Percentiles rank a stretch among this genome's conserved stretches.
Evolutionary conservation across 1,140 invertebrate species (phyloP).

Genomic region (Colletes gigas): DNA sequence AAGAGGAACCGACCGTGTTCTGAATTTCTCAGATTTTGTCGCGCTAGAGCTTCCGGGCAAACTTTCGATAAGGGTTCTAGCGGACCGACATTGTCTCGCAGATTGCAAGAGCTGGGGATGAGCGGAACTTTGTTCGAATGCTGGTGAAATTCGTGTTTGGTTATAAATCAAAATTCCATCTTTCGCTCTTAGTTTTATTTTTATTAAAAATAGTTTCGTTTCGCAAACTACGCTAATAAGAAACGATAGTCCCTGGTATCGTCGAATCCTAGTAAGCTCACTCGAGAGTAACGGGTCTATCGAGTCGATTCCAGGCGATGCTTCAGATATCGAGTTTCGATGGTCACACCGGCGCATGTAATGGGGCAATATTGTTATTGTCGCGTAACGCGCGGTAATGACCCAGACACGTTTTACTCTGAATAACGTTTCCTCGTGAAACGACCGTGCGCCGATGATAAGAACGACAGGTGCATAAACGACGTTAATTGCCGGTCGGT

Average conservation of each 20-base stretch:
- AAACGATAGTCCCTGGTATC: too few species aligned
- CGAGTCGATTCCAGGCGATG: not conserved
- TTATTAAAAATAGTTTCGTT: too few species aligned
- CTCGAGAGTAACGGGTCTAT: constrained; percentile 3
- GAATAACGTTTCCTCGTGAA: not conserved
- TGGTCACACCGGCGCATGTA: not conserved
- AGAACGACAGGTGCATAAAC: not conserved
- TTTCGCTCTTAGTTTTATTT: too few species aligned
- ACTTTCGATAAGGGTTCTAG: constrained; percentile 10
- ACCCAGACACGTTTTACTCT: not conserved
- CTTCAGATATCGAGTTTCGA: not conserved
- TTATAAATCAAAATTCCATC: too few species aligned
- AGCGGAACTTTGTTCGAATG: too few species aligned
- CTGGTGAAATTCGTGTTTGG: too few species aligned
- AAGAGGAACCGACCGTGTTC: not conserved
- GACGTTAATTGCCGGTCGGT: not conserved
- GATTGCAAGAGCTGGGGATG: too few species aligned
- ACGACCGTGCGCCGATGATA: not conserved
- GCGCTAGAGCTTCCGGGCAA: not conserved
- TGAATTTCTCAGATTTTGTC: constrained; percentile 29
- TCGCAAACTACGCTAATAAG: too few species aligned
- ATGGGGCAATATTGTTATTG: constrained; percentile 10
- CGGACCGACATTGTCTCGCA: not conserved
- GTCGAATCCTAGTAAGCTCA: not conserved
- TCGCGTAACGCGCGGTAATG: constrained; percentile 1